These are phyloP conservation scores for Hemibagrus wyckioides DNA, from an alignment of 2,113 vertebrate species.

Conservation along the genomic window DNA sequence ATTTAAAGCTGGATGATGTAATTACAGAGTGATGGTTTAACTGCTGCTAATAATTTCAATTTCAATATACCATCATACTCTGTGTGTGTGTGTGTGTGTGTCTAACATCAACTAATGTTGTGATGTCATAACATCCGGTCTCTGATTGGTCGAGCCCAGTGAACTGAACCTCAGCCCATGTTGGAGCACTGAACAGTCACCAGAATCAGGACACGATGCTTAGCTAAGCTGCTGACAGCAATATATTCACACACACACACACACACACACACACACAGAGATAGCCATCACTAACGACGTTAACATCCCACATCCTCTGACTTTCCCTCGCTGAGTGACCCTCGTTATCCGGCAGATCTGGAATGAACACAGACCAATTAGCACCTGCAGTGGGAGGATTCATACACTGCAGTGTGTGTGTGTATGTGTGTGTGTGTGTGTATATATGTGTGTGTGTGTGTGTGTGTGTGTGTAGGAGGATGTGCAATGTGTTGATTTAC, in stretches of 20 bases:
- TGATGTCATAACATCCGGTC: background rate
- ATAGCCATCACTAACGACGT: conserved; percentile 39
- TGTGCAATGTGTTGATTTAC: conserved; percentile 36
- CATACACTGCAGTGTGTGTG: background rate
- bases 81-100: background rate
- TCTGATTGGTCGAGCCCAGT: background rate
- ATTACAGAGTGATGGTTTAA: background rate
- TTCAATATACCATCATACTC: background rate
- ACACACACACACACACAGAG: conserved; percentile 6
- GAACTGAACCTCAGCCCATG: background rate
- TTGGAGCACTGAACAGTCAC: background rate
- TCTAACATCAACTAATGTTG: background rate
- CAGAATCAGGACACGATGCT: background rate
- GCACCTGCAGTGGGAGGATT: conserved; percentile 52
- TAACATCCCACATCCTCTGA: conserved; percentile 12
- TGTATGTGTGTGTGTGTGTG: background rate
- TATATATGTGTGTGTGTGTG: background rate
- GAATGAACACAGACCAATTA: conserved; percentile 57
- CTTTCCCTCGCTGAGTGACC: conserved; percentile 7
- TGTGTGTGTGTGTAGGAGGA: conserved; percentile 23
- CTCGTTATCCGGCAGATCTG: conserved; percentile 21
- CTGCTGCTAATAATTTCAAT: background rate
- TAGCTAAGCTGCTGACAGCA: no score
- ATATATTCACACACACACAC: background rate
- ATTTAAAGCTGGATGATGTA: background rate